Evolutionary conservation across 2,888 invertebrate species (phyloP).

Genomic region (Colostygia pectinataria): DNA sequence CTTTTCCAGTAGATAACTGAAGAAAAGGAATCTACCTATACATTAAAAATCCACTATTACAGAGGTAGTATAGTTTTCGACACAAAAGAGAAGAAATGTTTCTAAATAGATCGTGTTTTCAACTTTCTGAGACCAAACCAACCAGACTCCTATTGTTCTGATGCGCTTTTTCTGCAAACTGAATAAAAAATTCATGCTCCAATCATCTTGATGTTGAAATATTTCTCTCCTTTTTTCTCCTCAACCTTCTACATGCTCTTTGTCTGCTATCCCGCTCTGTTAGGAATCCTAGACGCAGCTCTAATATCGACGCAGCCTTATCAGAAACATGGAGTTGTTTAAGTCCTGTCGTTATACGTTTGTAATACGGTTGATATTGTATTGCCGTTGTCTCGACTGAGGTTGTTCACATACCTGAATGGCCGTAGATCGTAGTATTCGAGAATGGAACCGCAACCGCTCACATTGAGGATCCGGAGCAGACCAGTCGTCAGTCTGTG

Average conservation of each 20-base stretch:
- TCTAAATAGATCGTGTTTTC: neutral
- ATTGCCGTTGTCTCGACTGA: constrained; percentile 49
- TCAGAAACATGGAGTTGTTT: constrained; percentile 50
- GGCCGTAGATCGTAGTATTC: constrained; percentile 76
- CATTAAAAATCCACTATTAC: too few species aligned
- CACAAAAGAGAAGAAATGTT: neutral
- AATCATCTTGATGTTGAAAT: constrained; percentile 73
- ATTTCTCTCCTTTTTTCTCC: constrained; percentile 49
- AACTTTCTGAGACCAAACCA: constrained; percentile 15
- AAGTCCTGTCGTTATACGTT: constrained; percentile 51
- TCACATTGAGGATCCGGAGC: constrained; percentile 47
- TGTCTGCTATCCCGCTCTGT: constrained; percentile 52
- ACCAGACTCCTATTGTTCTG: constrained; percentile 52
- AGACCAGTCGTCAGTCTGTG: constrained; percentile 50
- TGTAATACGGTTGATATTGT: constrained; percentile 53
- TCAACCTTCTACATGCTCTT: constrained; percentile 9
- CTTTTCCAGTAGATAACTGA: too few species aligned
- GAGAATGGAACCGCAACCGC: constrained; percentile 58
- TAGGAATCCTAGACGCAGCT: constrained; percentile 76
- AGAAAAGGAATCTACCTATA: constrained; percentile 16
- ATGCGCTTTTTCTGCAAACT: constrained; percentile 71
- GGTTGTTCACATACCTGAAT: constrained; percentile 79
- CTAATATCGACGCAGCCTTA: constrained; percentile 81
- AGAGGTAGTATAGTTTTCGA: neutral
- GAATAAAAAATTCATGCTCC: constrained; percentile 76